Percentiles rank a stretch among this genome's conserved stretches.
Evolutionary conservation across 2,113 vertebrate species (phyloP).

Genomic region (Poeciliopsis turrubarensis): DNA sequence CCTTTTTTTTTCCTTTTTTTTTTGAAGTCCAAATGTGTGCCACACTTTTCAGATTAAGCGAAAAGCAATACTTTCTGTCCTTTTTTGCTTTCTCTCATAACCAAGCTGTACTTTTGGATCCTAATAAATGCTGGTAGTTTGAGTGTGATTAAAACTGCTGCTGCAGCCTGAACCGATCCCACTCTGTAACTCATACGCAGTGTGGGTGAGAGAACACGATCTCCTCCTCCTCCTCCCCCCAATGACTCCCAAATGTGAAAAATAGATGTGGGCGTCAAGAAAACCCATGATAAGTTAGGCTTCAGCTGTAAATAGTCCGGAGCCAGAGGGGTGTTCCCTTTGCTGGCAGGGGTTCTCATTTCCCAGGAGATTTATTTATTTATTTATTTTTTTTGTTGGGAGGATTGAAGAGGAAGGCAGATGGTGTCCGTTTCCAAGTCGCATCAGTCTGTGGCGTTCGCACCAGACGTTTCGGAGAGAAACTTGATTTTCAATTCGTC

Average conservation of each 20-base stretch:
- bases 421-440: slow-evolving; percentile 3
- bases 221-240: not conserved
- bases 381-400: slow-evolving; percentile 27
- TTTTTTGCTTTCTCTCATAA: not conserved
- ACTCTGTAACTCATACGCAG: slow-evolving; percentile 3
- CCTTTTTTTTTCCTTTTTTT: too few species aligned
- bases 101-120: not conserved
- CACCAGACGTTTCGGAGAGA: slow-evolving; percentile 4
- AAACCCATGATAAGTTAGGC: slow-evolving; percentile 52
- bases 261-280: slow-evolving; percentile 42
- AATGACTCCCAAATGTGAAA: slow-evolving; percentile 7
- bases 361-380: slow-evolving; percentile 21
- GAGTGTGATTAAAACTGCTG: not conserved
- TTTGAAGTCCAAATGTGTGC: too few species aligned
- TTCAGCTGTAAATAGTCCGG: slow-evolving; percentile 53
- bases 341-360: slow-evolving; percentile 27
- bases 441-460: not conserved
- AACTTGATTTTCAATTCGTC: not conserved
- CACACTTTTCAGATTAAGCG: too few species aligned
- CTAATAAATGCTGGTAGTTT: not conserved
- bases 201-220: not conserved
- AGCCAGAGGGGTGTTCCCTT: slow-evolving; percentile 48
- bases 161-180: not conserved
- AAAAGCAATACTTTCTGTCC: too few species aligned
- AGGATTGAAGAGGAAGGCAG: not conserved